These are phyloP conservation scores for Nipponia nippon DNA, from an alignment of 2,113 vertebrate genomes.

Conservation along the genomic window DNA sequence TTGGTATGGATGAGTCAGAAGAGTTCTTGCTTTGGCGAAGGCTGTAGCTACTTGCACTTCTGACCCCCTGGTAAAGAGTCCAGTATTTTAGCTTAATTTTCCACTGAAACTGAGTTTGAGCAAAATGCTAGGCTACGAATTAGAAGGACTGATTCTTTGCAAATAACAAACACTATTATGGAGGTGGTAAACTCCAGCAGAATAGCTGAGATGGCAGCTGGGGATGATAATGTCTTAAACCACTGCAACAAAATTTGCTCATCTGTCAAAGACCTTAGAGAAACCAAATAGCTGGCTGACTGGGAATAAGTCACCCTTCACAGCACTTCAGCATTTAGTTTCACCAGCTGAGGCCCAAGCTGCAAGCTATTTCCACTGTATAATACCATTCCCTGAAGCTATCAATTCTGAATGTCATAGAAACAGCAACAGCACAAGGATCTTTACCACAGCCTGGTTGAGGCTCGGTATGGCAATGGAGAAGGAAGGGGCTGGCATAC, in stretches of 20 bases:
- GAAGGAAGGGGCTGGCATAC: neutral
- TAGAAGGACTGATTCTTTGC: neutral
- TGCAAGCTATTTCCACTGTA: neutral
- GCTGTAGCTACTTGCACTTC: neutral
- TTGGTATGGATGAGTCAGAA: neutral
- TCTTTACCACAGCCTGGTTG: neutral
- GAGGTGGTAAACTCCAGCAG: neutral
- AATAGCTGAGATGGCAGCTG: neutral
- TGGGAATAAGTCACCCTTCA: neutral
- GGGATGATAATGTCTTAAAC: neutral
- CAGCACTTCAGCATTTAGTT: neutral
- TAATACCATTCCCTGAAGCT: neutral
- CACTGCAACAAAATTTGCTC: neutral
- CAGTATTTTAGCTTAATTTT: neutral
- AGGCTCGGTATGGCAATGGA: neutral
- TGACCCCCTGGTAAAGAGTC: neutral
- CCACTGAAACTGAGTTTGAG: neutral
- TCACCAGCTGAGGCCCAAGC: constrained; percentile 6
- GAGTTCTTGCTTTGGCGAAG: neutral
- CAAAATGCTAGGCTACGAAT: neutral
- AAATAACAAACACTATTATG: neutral
- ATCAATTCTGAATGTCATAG: neutral
- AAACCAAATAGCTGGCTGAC: neutral
- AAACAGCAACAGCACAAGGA: accelerated
- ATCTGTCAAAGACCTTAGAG: neutral